Conservation (phyloP, 1,140 invertebrate genomes). For the Stratiolaelaps scimitus region DNA sequence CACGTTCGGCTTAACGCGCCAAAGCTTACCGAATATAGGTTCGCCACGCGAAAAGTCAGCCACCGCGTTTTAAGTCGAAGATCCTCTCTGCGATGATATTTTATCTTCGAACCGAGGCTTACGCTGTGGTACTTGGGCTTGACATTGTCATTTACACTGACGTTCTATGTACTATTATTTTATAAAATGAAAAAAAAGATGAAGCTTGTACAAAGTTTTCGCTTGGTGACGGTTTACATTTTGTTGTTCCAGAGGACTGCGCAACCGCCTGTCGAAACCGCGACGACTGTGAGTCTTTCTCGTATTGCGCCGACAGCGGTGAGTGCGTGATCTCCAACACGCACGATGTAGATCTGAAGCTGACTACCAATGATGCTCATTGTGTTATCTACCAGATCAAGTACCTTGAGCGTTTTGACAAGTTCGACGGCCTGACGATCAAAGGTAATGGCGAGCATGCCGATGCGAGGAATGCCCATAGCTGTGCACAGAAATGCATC, state of each 20-base stretch:
- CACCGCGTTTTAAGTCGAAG: too few species aligned
- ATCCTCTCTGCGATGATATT: too few species aligned
- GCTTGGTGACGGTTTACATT: too few species aligned
- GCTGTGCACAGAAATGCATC: conserved; percentile 1
- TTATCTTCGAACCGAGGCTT: too few species aligned
- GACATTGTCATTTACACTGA: too few species aligned
- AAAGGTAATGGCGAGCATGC: background rate
- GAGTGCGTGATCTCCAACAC: background rate
- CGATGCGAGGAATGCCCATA: background rate
- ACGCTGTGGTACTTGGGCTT: too few species aligned
- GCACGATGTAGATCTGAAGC: background rate
- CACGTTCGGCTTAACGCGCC: too few species aligned
- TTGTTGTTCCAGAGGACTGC: conserved; percentile 6
- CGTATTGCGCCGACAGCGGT: background rate
- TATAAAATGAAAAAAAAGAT: background rate
- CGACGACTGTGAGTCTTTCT: background rate
- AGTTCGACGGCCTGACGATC: background rate
- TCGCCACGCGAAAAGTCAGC: too few species aligned
- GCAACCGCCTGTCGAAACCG: background rate
- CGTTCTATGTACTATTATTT: too few species aligned
- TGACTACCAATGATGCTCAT: background rate
- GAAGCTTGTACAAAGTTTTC: conserved; percentile 1
- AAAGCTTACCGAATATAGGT: too few species aligned
- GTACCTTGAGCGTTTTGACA: background rate
- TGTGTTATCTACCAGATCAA: background rate